Percentiles rank a stretch among this genome's conserved stretches.
These are phyloP conservation scores for Ceyx cyanopectus DNA, from an alignment of 2,113 vertebrate genomes.

Conservation along the genomic window DNA sequence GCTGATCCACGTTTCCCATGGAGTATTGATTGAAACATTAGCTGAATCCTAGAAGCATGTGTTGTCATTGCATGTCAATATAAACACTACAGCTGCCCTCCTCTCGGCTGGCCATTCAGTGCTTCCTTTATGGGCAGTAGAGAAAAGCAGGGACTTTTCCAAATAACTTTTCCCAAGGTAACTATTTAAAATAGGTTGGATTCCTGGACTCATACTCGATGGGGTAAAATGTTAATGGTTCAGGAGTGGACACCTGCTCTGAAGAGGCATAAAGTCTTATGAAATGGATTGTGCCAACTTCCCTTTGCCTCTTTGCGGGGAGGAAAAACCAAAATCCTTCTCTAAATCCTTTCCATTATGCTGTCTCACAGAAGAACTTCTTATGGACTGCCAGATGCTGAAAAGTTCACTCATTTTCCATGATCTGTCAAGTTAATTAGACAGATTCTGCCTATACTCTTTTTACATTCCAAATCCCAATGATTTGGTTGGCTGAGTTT, in stretches of 20 bases:
- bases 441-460: neutral
- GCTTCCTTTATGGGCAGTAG: neutral
- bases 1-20: neutral
- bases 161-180: neutral
- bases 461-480: neutral
- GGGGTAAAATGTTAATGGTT: neutral
- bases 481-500: conserved; percentile 7
- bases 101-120: neutral
- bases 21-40: neutral
- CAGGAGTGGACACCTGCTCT: neutral
- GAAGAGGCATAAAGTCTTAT: neutral
- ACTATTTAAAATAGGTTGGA: neutral
- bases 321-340: neutral
- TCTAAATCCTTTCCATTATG: neutral
- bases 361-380: neutral
- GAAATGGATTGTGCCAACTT: neutral
- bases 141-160: neutral
- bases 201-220: neutral
- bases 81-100: neutral
- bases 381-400: neutral
- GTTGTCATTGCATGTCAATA: neutral
- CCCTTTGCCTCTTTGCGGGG: neutral
- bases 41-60: neutral
- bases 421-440: neutral
- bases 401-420: neutral